phyloP scores from a whole-genome alignment of 2,888 invertebrate species.

The Pyrrhia umbra region DNA sequence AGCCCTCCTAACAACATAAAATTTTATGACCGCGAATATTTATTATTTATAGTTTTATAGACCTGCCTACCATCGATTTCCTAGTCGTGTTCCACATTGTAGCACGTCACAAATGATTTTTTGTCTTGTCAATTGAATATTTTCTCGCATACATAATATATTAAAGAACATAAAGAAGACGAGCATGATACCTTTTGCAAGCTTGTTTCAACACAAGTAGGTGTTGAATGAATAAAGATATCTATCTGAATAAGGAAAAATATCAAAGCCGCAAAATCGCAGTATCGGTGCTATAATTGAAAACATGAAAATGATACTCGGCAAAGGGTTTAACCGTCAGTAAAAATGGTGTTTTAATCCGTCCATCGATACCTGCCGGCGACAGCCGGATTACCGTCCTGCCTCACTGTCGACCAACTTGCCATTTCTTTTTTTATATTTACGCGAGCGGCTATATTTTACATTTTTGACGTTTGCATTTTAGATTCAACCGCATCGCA shows the following conservation, averaged over 20 bases:
- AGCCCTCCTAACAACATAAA: conserved; percentile 80
- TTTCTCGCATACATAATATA: not conserved
- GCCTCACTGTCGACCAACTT: conserved; percentile 75
- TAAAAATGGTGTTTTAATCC: conserved; percentile 88
- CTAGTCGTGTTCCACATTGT: conserved; percentile 64
- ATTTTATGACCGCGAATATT: conserved; percentile 86
- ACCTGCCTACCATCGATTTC: conserved; percentile 75
- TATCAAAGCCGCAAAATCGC: conserved; percentile 58
- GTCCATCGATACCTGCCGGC: conserved; percentile 85
- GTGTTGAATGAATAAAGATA: conserved; percentile 7
- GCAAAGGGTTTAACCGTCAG: conserved; percentile 81
- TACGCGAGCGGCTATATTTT: conserved; percentile 62
- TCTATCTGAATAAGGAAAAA: conserved; percentile 29
- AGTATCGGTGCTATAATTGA: conserved; percentile 73
- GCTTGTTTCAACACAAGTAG: not conserved
- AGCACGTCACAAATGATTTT: conserved; percentile 59
- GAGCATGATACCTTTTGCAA: conserved; percentile 1
- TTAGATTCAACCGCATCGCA: conserved; percentile 41
- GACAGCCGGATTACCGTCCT: conserved; percentile 82
- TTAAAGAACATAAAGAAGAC: not conserved
- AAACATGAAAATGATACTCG: conserved; percentile 78
- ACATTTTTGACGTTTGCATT: conserved; percentile 61
- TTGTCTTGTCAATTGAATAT: conserved; percentile 32
- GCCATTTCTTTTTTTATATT: conserved; percentile 70
- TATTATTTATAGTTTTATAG: conserved; percentile 87